Conservation (phyloP, 53 echinoderm and acorn worm species). For the Henricia sp. region DNA sequence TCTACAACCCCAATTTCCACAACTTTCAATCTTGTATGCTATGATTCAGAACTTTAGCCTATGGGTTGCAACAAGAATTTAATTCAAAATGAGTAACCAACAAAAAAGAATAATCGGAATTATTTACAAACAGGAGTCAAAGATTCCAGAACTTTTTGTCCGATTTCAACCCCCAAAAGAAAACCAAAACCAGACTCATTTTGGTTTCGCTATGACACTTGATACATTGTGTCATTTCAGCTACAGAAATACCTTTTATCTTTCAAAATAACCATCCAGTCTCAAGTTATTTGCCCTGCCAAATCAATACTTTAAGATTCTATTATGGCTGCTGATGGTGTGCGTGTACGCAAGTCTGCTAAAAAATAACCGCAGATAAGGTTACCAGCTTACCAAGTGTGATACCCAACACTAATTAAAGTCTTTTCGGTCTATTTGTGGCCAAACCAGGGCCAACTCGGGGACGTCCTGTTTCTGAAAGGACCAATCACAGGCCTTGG, state of each 20-base stretch:
- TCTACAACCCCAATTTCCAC: no score
- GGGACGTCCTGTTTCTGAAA: slow-evolving; percentile 11
- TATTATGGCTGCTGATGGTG: slow-evolving; percentile 34
- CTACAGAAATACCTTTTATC: not conserved
- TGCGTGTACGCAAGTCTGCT: slow-evolving; percentile 25
- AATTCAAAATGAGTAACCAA: no score
- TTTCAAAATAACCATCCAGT: not conserved
- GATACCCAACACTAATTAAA: slow-evolving; percentile 47
- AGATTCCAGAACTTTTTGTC: no score
- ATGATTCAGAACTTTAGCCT: no score
- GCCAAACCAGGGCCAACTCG: not conserved
- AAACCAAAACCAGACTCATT: no score
- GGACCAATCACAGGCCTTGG: slow-evolving; percentile 10
- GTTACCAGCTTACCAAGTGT: slow-evolving; percentile 35
- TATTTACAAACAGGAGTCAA: no score
- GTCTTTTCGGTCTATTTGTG: slow-evolving; percentile 16
- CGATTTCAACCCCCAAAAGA: no score
- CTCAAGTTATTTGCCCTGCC: slow-evolving; percentile 9
- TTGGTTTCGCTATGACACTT: not conserved
- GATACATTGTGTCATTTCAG: slow-evolving; percentile 7
- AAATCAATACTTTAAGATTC: not conserved
- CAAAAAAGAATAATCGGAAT: no score
- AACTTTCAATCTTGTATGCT: no score
- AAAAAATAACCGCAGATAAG: slow-evolving; percentile 27
- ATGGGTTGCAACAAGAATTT: no score